Base-by-base conservation (phyloP, 2,888 invertebrate genomes). In the Blera fallax region DNA sequence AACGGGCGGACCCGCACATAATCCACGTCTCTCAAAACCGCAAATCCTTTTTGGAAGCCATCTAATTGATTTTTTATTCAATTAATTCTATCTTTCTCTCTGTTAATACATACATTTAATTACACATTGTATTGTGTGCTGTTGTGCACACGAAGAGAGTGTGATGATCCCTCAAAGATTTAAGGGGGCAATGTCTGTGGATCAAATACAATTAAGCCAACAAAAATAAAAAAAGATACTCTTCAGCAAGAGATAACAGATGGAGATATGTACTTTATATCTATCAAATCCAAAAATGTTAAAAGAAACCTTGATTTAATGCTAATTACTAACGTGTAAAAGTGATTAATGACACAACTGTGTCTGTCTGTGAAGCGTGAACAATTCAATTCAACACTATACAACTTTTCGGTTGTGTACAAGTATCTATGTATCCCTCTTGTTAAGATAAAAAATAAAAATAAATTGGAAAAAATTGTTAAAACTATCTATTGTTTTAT, bases 41-140 rank as follows among this genome's bases (percentile, higher is more conserved):
- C 67, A 77, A 77, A 77, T 77, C 67, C 77, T 60, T 76, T 76
- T 67, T 50, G 67, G 60, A 77, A 77, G 77, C 77, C 77, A 69
- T 77, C 67, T 77, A 77, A 77, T 77, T 77, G 67, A 69, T 77
- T 77, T 69, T 69, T 77, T 77, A 77, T 77, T 77, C 67, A 60
- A 67, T 77, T 77, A 69, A 77, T 77, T 67, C 40, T 69, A 67
- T 69, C 60, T 67, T 50, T 52, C 40, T 27, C 34, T 56, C 64
- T 67, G 65, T 11, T 58, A 64, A 65, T 76, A 67, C 34, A 65
- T 76, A 67, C 34, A 27, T 65, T 67, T 73, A 73, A 74, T 45
- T 65, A 74, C 64, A n/a, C 34, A 54, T 34, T 34, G 74, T 34
- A 11, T 70, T 21, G 56, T 7, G 29, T 8, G 6, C 14, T 40